Percentiles rank a stretch among this genome's conserved stretches.
These are phyloP conservation scores for Macropus fuliginosus DNA, from an alignment of 2,797 vertebrate species.

Conservation along the genomic window DNA sequence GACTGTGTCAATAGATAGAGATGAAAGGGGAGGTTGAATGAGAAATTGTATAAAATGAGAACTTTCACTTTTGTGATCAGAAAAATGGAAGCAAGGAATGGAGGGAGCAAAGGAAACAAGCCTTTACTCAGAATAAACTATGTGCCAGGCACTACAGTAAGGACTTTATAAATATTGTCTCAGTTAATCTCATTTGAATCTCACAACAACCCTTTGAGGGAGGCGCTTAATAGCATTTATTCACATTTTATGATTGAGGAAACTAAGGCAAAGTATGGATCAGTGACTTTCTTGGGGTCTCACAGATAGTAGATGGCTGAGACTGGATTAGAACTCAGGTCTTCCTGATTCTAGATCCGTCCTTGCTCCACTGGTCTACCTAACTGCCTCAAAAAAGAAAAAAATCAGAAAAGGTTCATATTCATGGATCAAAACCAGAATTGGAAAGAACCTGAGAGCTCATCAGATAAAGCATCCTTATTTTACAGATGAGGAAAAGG, in stretches of 20 bases:
- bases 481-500: background rate
- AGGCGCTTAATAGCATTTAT: background rate
- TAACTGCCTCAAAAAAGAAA: background rate
- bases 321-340: background rate
- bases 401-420: background rate
- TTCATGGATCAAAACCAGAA: background rate
- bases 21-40: background rate
- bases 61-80: background rate
- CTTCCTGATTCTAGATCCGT: background rate
- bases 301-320: background rate
- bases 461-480: background rate
- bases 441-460: background rate
- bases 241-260: background rate
- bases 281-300: background rate
- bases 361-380: background rate
- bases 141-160: background rate
- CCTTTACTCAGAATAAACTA: background rate
- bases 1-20: background rate
- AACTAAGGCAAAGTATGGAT: background rate
- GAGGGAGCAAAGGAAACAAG: background rate
- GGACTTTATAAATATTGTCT: background rate
- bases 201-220: background rate
- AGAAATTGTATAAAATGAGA: background rate
- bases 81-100: no score
- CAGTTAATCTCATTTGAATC: background rate